These are phyloP conservation scores for Stegastes partitus DNA, from an alignment of 2,113 vertebrate genomes.

Conservation along the genomic window DNA sequence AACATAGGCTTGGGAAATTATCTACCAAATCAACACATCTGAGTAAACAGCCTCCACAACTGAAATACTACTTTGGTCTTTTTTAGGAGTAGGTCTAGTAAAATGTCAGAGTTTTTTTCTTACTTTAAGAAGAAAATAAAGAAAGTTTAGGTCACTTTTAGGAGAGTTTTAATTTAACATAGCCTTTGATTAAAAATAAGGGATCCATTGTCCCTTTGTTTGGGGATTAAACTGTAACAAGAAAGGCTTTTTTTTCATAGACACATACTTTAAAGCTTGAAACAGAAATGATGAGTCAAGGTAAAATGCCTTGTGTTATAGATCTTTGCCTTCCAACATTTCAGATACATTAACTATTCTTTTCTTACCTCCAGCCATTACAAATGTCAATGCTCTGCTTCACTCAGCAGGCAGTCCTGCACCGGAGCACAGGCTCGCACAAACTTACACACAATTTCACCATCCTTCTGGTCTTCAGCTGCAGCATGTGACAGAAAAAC, in stretches of 20 bases:
- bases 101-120: no score
- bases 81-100: not conserved
- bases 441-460: conserved; percentile 20
- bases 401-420: conserved; percentile 39
- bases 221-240: conserved; percentile 1
- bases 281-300: conserved; percentile 35
- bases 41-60: not conserved
- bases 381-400: conserved; percentile 43
- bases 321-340: conserved; percentile 18
- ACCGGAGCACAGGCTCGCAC: not conserved
- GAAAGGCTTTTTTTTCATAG: not conserved
- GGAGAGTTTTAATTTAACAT: conserved; percentile 25
- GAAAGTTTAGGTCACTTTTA: conserved; percentile 1
- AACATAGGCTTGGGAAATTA: not conserved
- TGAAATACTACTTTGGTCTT: not conserved
- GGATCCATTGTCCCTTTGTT: conserved; percentile 17
- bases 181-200: conserved; percentile 33
- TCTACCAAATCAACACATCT: not conserved
- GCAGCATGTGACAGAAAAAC: conserved; percentile 53
- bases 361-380: conserved; percentile 53
- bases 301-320: conserved; percentile 23
- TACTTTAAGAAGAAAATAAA: not conserved
- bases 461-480: conserved; percentile 33
- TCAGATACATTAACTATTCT: conserved; percentile 45
- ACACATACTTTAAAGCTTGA: conserved; percentile 22